A percentile compares a stretch with the other conserved stretches of the same genome.
Conservation (phyloP, 2,113 vertebrate genomes). For the Dicrurus megarhynchus region DNA sequence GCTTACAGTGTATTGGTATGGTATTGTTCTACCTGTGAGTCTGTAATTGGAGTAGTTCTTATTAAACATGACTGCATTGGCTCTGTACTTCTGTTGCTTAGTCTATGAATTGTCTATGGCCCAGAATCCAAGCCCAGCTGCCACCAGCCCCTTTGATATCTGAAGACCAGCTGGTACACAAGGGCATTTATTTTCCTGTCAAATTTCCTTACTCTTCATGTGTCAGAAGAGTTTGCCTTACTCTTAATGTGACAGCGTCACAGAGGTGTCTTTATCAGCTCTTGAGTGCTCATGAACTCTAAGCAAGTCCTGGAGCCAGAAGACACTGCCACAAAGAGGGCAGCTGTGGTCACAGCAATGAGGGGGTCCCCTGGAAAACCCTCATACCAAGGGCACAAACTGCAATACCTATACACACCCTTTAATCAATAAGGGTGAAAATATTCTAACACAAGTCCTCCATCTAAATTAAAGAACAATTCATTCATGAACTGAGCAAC, state of each 20-base stretch:
- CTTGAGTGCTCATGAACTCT: background rate
- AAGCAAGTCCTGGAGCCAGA: background rate
- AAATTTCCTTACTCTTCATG: background rate
- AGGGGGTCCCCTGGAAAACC: background rate
- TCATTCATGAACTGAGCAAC: background rate
- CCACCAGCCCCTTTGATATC: background rate
- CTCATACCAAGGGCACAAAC: background rate
- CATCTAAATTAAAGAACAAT: background rate
- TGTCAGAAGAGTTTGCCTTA: background rate
- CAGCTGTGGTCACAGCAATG: background rate
- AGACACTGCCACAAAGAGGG: background rate
- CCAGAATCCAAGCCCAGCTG: rapidly evolving
- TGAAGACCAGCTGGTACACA: background rate
- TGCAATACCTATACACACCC: rapidly evolving
- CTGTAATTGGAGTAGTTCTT: rapidly evolving
- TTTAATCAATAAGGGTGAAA: background rate
- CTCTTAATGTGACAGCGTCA: background rate
- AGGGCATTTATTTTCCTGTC: rapidly evolving
- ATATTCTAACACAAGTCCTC: background rate
- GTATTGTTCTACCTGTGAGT: background rate
- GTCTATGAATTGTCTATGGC: background rate
- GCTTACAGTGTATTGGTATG: background rate
- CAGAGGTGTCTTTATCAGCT: background rate
- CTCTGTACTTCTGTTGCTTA: background rate
- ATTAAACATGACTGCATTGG: background rate